A percentile compares a stretch with the other conserved stretches of the same genome.
Evolutionary conservation across 1,140 invertebrate genomes (phyloP).

Genomic region (Theocolax elegans): DNA sequence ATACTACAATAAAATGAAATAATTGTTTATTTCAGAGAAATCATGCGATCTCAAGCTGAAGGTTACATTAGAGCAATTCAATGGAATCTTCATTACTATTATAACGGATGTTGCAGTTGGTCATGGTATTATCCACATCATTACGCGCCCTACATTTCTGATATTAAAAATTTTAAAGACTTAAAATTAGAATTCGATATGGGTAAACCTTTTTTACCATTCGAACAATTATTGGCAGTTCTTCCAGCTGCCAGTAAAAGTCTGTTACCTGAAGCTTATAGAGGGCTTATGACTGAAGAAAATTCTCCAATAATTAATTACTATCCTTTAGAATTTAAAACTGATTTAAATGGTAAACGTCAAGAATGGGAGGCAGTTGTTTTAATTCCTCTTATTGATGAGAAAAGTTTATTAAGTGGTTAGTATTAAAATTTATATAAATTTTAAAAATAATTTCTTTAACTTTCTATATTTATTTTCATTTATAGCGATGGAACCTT

Average conservation of each 20-base stretch:
- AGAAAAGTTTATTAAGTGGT: conserved; percentile 70
- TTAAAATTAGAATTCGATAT: conserved; percentile 83
- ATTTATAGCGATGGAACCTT: conserved; percentile 81
- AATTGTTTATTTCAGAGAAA: conserved; percentile 78
- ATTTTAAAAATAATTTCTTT: conserved; percentile 15
- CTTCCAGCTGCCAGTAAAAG: conserved; percentile 86
- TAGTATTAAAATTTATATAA: conserved; percentile 47
- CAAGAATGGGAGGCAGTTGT: conserved; percentile 99
- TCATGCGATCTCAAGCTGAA: conserved; percentile 82
- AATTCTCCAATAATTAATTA: conserved; percentile 88
- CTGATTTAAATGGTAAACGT: conserved; percentile 91
- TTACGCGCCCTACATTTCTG: conserved; percentile 95
- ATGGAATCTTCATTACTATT: conserved; percentile 98
- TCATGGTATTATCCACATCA: conserved; percentile 98
- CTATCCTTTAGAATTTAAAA: conserved; percentile 91
- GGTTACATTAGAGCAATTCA: conserved; percentile 93
- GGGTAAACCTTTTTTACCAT: conserved; percentile 91
- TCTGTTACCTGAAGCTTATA: conserved; percentile 84
- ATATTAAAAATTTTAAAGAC: conserved; percentile 85
- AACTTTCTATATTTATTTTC: conserved; percentile 68
- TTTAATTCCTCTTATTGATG: conserved; percentile 96
- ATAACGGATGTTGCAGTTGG: conserved; percentile 95
- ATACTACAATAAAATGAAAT: no score
- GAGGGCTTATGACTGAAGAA: conserved; percentile 83
- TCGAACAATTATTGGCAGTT: conserved; percentile 94